Conservation (phyloP, 2,888 invertebrate species). For the Andrena camellia region DNA sequence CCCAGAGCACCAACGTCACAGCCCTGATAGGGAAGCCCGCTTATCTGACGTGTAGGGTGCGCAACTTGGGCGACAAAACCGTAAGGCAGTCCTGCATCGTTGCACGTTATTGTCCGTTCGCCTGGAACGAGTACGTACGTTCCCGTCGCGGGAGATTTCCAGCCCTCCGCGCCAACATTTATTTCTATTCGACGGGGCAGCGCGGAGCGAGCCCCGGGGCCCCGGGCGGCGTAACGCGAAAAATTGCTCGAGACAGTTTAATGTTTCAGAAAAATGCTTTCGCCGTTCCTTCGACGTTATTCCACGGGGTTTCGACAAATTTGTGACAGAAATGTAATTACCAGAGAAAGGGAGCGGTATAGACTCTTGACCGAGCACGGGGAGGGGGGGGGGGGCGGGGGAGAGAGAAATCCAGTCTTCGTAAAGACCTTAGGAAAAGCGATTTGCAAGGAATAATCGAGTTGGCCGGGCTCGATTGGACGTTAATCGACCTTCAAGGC, state of each 20-base stretch:
- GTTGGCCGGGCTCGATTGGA: slow-evolving; percentile 74
- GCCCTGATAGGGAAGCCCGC: slow-evolving; percentile 83
- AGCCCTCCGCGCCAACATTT: neutral
- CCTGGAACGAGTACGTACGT: neutral
- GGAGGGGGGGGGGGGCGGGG: neutral
- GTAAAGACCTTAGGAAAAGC: slow-evolving; percentile 70
- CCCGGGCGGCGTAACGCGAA: slow-evolving; percentile 2
- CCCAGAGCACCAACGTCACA: slow-evolving; percentile 82
- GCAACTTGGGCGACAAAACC: slow-evolving; percentile 83
- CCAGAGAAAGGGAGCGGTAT: slow-evolving; percentile 33
- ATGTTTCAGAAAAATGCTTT: slow-evolving; percentile 34
- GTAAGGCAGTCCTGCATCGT: slow-evolving; percentile 71
- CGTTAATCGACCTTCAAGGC: slow-evolving; percentile 74
- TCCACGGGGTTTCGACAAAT: slow-evolving; percentile 39
- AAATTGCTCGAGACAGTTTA: slow-evolving; percentile 40
- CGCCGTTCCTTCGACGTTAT: neutral
- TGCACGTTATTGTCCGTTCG: neutral
- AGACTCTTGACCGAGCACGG: slow-evolving; percentile 37
- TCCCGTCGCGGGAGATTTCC: neutral
- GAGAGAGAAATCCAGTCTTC: slow-evolving; percentile 44
- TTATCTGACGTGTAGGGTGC: slow-evolving; percentile 83
- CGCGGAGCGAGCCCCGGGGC: neutral
- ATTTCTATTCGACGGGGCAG: slow-evolving; percentile 11
- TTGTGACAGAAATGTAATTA: slow-evolving; percentile 51
- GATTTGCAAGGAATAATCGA: slow-evolving; percentile 79